Conservation (phyloP, 1,140 invertebrate species). For the Pristionchus pacificus region DNA sequence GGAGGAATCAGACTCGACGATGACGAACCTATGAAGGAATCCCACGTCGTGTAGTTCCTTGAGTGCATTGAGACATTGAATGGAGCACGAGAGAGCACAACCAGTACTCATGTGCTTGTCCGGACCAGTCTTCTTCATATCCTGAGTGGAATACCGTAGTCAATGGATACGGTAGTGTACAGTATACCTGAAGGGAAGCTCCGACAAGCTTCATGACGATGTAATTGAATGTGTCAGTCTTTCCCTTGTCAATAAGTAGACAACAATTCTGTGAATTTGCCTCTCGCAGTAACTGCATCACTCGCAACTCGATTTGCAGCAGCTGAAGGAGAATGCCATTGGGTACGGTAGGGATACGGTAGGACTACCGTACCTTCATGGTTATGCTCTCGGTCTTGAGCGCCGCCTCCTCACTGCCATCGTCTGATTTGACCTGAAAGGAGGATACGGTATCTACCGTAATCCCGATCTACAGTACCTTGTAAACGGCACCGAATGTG, state of each 20-base stretch:
- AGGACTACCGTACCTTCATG: conserved; percentile 17
- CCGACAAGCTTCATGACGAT: conserved; percentile 34
- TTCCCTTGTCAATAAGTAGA: conserved; percentile 23
- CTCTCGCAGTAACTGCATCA: conserved; percentile 19
- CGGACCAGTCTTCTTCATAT: conserved; percentile 29
- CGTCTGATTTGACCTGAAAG: conserved; percentile 9
- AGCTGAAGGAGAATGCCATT: conserved; percentile 9
- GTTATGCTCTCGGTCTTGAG: conserved; percentile 24
- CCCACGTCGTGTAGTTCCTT: conserved; percentile 38
- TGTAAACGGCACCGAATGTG: conserved; percentile 21
- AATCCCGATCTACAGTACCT: not conserved
- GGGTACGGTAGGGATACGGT: not conserved
- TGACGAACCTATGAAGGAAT: conserved; percentile 9
- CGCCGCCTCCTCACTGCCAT: conserved; percentile 19
- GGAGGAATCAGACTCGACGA: conserved; percentile 14
- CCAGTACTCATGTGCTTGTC: conserved; percentile 30
- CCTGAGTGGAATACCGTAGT: conserved; percentile 21
- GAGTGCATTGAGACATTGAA: conserved; percentile 40
- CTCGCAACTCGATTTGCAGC: conserved; percentile 28
- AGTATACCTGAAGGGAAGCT: conserved; percentile 9
- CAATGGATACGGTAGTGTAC: conserved; percentile 4
- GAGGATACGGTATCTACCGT: not conserved
- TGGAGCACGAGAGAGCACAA: conserved; percentile 29
- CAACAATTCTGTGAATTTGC: conserved; percentile 8
- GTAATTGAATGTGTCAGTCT: conserved; percentile 24